phyloP scores from a whole-genome alignment of 2,797 vertebrate genomes.

The Trachops cirrhosus region DNA sequence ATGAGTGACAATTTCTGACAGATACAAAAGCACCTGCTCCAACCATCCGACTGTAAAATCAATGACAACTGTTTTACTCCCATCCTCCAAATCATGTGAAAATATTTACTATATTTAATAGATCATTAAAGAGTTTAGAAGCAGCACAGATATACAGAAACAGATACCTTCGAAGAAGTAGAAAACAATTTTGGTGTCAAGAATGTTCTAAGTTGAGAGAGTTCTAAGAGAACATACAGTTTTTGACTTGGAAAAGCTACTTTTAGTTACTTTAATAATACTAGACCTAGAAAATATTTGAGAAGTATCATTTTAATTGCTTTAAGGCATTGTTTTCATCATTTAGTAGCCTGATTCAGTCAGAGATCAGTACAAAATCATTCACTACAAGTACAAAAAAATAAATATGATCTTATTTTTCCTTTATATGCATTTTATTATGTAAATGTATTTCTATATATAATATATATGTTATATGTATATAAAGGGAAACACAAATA shows the following conservation, averaged over 20 bases:
- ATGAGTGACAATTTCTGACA: accelerated
- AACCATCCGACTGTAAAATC: not conserved
- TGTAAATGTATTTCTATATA: not conserved
- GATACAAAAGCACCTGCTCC: not conserved
- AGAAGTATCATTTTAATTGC: not conserved
- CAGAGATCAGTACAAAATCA: not conserved
- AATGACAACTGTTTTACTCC: not conserved
- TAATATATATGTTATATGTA: too few species aligned
- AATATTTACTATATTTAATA: not conserved
- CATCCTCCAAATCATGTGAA: not conserved
- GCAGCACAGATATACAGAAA: not conserved
- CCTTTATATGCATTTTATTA: not conserved
- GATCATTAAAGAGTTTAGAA: not conserved
- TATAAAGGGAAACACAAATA: not conserved
- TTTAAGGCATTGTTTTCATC: not conserved
- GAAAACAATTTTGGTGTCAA: not conserved
- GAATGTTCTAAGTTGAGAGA: not conserved
- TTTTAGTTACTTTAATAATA: not conserved
- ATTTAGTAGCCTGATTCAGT: not conserved
- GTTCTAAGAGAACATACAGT: not conserved
- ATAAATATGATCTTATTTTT: not conserved
- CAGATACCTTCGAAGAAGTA: not conserved
- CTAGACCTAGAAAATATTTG: not conserved
- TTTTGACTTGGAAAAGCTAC: not conserved
- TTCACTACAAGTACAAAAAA: not conserved